These are phyloP conservation scores for Aspidapion aeneum DNA, from an alignment of 2,888 invertebrate species.

Conservation along the genomic window DNA sequence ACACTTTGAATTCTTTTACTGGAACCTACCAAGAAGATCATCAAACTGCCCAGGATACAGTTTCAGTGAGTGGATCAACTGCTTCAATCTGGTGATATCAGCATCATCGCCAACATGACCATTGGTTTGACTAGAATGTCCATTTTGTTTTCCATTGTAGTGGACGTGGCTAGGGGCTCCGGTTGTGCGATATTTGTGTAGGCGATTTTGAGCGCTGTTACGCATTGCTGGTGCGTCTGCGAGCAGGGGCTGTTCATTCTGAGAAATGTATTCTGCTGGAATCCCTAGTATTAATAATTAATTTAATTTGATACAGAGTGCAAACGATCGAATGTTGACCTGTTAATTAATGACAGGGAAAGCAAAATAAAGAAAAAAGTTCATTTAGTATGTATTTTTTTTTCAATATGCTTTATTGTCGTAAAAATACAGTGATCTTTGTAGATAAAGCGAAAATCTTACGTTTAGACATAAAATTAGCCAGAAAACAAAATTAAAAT, in stretches of 20 bases:
- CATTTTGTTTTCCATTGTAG: background rate
- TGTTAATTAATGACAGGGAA: no score
- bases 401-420: no score
- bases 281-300: no score
- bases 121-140: background rate
- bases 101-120: conserved; percentile 25
- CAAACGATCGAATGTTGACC: no score
- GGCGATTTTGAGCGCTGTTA: background rate
- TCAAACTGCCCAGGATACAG: conserved; percentile 78
- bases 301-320: no score
- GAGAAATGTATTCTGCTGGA: background rate
- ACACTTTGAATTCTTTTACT: no score
- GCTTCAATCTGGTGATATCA: conserved; percentile 58
- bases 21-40: conserved; percentile 61
- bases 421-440: no score
- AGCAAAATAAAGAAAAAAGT: no score
- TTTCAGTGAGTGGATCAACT: conserved; percentile 70
- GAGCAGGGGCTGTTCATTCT: background rate
- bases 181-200: background rate
- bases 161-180: background rate
- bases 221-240: background rate
- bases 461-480: no score
- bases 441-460: no score
- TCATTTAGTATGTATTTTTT: no score
- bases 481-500: no score